Evolutionary conservation across 2,113 vertebrate species (phyloP).

Genomic region (Corythornis madagascariensis): DNA sequence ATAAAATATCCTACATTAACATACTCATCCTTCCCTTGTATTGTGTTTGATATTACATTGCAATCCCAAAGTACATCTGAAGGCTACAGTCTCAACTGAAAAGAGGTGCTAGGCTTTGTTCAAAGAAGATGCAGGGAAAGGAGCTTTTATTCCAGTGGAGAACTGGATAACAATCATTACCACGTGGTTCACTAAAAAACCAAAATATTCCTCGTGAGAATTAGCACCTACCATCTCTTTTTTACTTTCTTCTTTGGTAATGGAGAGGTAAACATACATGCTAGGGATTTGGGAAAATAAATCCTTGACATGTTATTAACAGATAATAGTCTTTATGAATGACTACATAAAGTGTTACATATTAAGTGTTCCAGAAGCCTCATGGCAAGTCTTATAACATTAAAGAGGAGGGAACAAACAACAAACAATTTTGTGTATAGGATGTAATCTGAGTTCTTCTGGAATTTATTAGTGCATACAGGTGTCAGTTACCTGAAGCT

Average conservation of each 20-base stretch:
- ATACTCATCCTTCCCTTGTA: background rate
- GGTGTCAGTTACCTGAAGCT: background rate
- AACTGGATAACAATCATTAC: background rate
- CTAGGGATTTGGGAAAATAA: background rate
- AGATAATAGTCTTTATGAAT: background rate
- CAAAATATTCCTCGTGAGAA: background rate
- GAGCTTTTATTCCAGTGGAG: background rate
- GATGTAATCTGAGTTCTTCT: background rate
- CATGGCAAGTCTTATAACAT: background rate
- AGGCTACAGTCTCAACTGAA: background rate
- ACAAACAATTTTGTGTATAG: background rate
- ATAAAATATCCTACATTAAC: background rate
- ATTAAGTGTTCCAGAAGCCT: background rate
- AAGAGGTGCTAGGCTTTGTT: background rate
- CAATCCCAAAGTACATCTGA: background rate
- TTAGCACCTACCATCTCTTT: background rate
- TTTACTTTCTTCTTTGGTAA: background rate
- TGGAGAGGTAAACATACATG: background rate
- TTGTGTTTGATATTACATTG: background rate
- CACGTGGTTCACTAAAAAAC: background rate
- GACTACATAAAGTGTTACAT: background rate
- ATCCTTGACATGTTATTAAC: background rate
- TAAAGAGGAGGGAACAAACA: background rate
- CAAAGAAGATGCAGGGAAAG: background rate
- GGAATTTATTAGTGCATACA: background rate